Conservation (phyloP, 2,797 vertebrate species). For the Hippopotamyrus pictus region DNA sequence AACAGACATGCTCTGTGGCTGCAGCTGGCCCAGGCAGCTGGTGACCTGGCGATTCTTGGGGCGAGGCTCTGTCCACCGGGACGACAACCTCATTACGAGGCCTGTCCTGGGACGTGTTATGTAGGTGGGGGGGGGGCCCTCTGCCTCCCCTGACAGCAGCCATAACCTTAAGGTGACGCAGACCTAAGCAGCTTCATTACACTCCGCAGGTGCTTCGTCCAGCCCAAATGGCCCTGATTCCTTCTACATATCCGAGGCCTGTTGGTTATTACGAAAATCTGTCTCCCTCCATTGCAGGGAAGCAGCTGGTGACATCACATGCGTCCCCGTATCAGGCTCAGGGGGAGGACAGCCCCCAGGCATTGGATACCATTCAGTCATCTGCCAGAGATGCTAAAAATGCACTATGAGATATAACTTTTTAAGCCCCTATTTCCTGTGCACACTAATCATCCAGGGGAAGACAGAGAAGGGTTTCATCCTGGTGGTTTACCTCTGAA, state of each 20-base stretch:
- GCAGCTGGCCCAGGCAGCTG: neutral
- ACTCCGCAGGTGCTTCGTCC: slow-evolving; percentile 38
- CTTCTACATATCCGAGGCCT: slow-evolving; percentile 15
- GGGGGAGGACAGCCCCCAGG: slow-evolving; percentile 29
- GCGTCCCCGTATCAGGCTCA: slow-evolving; percentile 34
- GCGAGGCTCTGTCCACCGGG: slow-evolving; percentile 29
- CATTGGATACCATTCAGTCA: slow-evolving; percentile 31
- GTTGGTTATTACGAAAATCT: slow-evolving; percentile 34
- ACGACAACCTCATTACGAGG: slow-evolving; percentile 31
- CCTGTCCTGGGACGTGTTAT: slow-evolving; percentile 55
- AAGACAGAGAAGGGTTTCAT: neutral
- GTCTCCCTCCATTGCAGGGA: slow-evolving; percentile 26
- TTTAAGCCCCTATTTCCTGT: neutral
- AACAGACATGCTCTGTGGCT: neutral
- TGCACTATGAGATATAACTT: neutral
- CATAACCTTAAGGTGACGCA: slow-evolving; percentile 45
- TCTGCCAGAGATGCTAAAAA: slow-evolving; percentile 16
- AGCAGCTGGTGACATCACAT: slow-evolving; percentile 27
- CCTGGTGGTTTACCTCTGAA: neutral
- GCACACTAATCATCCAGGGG: neutral
- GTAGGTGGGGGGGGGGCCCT: slow-evolving; percentile 46
- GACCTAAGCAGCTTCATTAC: slow-evolving; percentile 40
- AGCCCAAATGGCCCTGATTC: slow-evolving; percentile 28
- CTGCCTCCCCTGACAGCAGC: slow-evolving; percentile 55
- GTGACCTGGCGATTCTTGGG: slow-evolving; percentile 19